Base-by-base conservation (phyloP, 37 sponge, comb jelly and placozoan species). In the Geodia barretti region DNA sequence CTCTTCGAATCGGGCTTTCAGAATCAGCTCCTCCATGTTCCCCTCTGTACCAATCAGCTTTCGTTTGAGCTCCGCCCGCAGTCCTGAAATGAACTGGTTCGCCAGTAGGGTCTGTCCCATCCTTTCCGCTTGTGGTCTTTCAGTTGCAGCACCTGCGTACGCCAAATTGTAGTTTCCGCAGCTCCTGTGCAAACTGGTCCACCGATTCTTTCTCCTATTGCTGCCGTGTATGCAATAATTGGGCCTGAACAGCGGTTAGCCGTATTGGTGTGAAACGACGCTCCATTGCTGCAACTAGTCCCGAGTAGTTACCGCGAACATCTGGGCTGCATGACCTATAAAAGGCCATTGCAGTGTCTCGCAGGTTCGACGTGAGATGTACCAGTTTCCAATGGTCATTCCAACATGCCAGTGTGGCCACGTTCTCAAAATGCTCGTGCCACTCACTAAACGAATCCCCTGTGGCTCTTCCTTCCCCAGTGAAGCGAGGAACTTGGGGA, bases 151-250 rank as follows among this genome's bases (percentile, higher is more conserved):
- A 4, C 23, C 39, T 0, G 66, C 39, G 43, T 88, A 88, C 1
- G 88, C 88, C 35, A 72, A 77, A 20, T 21, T 26, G 78, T 26
- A 88, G 79, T 32, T 41, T 74, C 26, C 64, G 69, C 37, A 88
- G 61, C 1, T 77, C 88, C 39, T 88, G 83, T 1, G 88, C 88
- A 60, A 62, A 88, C 35, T 41, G 64, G 28, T 88, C 83, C 1
- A 82, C 88, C 0, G 66, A 40, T 37, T 88, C 88, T 30, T 71
- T 70, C 0, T 65, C 30, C 23, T 62, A 41, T 39, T 88, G 83
- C 25, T 47, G 38, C 24, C 83, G 28, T 2, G 77, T 74, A 62
- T 88, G 88, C 66, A 88, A 88, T 2, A 82, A 26, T 3, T 72
- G 68, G 4, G 58, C 82, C 43, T 77, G 83, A 21, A 88, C 66